A percentile compares a stretch with the other conserved stretches of the same genome.
Evolutionary conservation across 2,888 invertebrate species (phyloP).

Genomic region (Pogonocherus hispidulus): DNA sequence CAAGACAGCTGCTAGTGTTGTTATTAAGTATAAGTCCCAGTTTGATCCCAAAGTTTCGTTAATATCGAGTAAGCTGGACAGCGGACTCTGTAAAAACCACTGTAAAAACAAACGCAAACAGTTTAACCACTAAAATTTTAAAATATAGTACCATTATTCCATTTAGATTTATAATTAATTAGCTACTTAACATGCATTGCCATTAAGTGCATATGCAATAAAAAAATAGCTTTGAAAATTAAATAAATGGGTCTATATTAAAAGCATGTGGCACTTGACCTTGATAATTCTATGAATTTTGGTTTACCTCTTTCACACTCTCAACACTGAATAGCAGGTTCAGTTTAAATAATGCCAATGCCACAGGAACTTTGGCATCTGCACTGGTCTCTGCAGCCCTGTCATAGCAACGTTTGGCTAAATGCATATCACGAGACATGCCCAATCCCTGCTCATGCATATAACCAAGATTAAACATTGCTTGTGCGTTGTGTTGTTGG

Average conservation of each 20-base stretch:
- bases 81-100: conserved; percentile 72
- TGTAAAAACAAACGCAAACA: conserved; percentile 35
- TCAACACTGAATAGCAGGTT: conserved; percentile 82
- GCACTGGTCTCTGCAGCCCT: conserved; percentile 92
- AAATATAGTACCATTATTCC: background rate
- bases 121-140: no score
- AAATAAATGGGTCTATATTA: no score
- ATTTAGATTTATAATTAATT: no score
- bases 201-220: no score
- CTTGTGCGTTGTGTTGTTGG: conserved; percentile 94
- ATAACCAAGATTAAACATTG: conserved; percentile 99
- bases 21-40: conserved; percentile 96
- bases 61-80: conserved; percentile 76
- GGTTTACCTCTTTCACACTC: conserved; percentile 79
- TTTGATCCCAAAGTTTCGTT: conserved; percentile 84
- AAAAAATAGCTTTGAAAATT: no score
- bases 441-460: conserved; percentile 99
- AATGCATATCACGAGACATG: conserved; percentile 88
- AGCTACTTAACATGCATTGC: no score
- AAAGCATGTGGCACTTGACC: no score
- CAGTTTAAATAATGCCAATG: conserved; percentile 89
- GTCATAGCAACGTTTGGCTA: conserved; percentile 96
- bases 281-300: no score
- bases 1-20: conserved; percentile 84
- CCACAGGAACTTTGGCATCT: conserved; percentile 95